A percentile compares a stretch with the other conserved stretches of the same genome.
Evolutionary conservation across 1,140 invertebrate genomes (phyloP).

Genomic region (Caenorhabditis latens): DNA sequence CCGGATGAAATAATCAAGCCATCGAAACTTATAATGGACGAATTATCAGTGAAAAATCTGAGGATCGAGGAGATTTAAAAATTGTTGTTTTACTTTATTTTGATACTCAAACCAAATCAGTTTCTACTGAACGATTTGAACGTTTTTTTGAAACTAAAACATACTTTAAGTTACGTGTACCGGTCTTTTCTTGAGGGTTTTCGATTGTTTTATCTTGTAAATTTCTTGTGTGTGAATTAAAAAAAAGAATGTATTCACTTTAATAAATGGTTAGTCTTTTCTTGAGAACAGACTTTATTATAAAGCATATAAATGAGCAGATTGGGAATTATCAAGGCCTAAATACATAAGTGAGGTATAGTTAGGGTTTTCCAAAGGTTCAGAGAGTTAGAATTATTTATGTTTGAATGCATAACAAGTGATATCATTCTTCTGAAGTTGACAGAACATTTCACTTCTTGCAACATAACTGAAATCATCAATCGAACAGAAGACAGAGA

Average conservation of each 20-base stretch:
- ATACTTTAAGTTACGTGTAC: conserved; percentile 50
- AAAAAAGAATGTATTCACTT: background rate
- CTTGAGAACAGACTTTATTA: background rate
- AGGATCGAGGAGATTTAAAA: background rate
- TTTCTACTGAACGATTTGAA: background rate
- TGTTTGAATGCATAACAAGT: conserved; percentile 59
- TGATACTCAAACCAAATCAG: conserved; percentile 7
- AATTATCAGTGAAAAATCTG: conserved; percentile 12
- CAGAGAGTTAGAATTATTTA: background rate
- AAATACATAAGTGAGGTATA: conserved; percentile 15
- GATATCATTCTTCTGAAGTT: conserved; percentile 50
- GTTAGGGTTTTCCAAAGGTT: background rate
- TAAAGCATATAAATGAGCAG: background rate
- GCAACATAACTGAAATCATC: conserved; percentile 58
- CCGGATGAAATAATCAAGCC: conserved; percentile 42
- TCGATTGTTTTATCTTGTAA: background rate
- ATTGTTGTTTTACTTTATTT: background rate
- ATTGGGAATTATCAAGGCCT: background rate
- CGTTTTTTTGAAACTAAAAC: conserved; percentile 9
- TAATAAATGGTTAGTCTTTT: conserved; percentile 19
- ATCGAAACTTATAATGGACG: conserved; percentile 50
- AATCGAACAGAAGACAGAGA: conserved; percentile 53
- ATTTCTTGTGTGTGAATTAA: background rate
- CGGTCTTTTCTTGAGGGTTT: conserved; percentile 37
- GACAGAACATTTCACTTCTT: conserved; percentile 57